These are phyloP conservation scores for Strigamia maritima DNA, from an alignment of 2,888 invertebrate species.

Conservation along the genomic window DNA sequence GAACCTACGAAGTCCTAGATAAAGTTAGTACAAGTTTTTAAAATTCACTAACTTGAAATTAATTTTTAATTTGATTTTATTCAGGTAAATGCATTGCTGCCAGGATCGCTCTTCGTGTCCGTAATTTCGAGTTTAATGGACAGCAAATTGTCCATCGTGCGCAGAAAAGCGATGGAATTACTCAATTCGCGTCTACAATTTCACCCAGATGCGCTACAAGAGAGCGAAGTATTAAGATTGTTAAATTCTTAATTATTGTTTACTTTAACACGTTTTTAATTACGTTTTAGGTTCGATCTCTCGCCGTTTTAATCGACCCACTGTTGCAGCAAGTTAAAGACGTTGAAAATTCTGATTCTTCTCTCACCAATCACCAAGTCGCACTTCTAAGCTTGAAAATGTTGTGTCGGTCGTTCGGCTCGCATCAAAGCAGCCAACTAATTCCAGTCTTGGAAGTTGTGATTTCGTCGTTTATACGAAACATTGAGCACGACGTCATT, in stretches of 20 bases:
- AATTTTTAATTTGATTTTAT: not conserved
- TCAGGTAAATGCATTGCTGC: slow-evolving; percentile 60
- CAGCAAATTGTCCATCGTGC: slow-evolving; percentile 68
- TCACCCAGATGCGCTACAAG: slow-evolving; percentile 61
- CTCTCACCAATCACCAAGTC: slow-evolving; percentile 68
- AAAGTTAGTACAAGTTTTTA: slow-evolving; percentile 56
- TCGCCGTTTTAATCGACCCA: slow-evolving; percentile 59
- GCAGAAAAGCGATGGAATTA: slow-evolving; percentile 78
- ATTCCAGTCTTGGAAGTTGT: slow-evolving; percentile 52
- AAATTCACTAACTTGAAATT: not conserved
- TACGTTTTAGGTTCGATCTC: slow-evolving; percentile 37
- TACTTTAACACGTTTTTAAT: no score
- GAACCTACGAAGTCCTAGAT: slow-evolving; percentile 74
- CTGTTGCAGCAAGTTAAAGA: slow-evolving; percentile 61
- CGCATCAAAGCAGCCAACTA: slow-evolving; percentile 66
- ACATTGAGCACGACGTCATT: slow-evolving; percentile 44
- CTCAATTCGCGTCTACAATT: slow-evolving; percentile 75
- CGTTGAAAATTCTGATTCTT: not conserved
- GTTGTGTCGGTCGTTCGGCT: slow-evolving; percentile 69
- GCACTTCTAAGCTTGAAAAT: slow-evolving; percentile 78
- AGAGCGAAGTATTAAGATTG: slow-evolving; percentile 39
- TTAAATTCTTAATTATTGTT: no score
- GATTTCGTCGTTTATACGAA: slow-evolving; percentile 40
- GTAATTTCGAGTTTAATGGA: slow-evolving; percentile 69
- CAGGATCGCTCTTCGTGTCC: slow-evolving; percentile 72